Evolutionary conservation across 2,888 invertebrate genomes (phyloP), one percentile per base, ranked within the genome.

Genomic region (Thereva unica): DNA sequence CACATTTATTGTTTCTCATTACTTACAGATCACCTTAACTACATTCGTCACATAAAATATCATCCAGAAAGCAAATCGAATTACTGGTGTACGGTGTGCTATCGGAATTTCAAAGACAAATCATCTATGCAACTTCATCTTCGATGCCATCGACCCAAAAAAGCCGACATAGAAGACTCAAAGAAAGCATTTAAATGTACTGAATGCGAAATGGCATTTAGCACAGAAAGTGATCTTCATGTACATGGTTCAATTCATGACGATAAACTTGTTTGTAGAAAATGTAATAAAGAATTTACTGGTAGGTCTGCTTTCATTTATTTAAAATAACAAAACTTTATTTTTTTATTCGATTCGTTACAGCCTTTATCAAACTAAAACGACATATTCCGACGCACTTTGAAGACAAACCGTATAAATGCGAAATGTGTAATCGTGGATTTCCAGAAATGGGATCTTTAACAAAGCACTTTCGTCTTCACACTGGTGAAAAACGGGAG

Each of bases 321-420:
- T 42, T 9, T 7, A 41, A 47, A 23, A 23, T 23, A 49, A 42
- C 8, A n/a, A 37, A 42, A 52, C 42, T 6, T 4, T n/a, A 54
- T 47, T 3, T 9, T n/a, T n/a, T 56, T 23, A 35, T 57, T 54
- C 42, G 52, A 50, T 47, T 1, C 1, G 45, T 52, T 67, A 1
- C 68, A 83, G 82, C 75, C 2, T 76, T 73, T 35, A 56, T 76
- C 3, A 73, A 77, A 66, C 75, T 85, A 61, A 82, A 83, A 3
- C 81, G 86, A 0, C 86, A 86, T 75, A 76, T 85, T 5, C 80
- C 81, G 55, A 82, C 82, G 0, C 85, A 86, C 76, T 83, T 84
- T 82, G 73, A 80, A 56, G 75, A 78, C 52, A 84, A 84, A 75
- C 83, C 83, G 8, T 83, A 83, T 74, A 70, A 81, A 65, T 86